Percentiles rank a stretch among this genome's conserved stretches.
These are phyloP conservation scores for Lepidocolaptes lacrymiger DNA, from an alignment of 2,797 vertebrate genomes.

Conservation along the genomic window DNA sequence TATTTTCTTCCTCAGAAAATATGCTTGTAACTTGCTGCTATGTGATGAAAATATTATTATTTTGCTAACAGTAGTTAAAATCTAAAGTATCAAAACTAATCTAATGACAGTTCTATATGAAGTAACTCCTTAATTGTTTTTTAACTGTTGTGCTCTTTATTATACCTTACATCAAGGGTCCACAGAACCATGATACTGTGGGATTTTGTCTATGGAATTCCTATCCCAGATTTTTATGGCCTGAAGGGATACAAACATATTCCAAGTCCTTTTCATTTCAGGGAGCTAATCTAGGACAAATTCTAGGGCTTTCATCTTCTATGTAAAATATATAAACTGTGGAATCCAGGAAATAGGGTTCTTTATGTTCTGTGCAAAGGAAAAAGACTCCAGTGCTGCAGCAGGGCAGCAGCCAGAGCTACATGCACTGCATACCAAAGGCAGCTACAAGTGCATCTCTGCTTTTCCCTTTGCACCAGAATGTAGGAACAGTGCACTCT, in stretches of 20 bases:
- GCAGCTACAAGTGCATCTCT: background rate
- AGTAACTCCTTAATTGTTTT: background rate
- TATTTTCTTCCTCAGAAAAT: background rate
- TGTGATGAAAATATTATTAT: background rate
- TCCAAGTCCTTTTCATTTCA: background rate
- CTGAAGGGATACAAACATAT: background rate
- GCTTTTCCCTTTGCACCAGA: background rate
- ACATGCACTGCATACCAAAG: background rate
- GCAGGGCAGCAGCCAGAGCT: background rate
- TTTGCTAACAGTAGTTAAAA: background rate
- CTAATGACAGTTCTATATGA: background rate
- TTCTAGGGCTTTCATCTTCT: conserved; percentile 32
- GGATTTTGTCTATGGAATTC: background rate
- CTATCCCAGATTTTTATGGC: background rate
- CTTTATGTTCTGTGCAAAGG: background rate
- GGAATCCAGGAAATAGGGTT: background rate
- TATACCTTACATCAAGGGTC: background rate
- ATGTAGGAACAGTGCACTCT: background rate
- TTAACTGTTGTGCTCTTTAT: background rate
- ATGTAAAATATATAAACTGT: conserved; percentile 15
- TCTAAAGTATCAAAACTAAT: background rate
- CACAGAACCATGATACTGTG: background rate
- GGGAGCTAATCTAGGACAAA: conserved; percentile 16
- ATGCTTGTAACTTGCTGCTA: background rate
- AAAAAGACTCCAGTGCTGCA: background rate